phyloP scores from a whole-genome alignment of 2,797 vertebrate genomes.

The Diplodus sargus region DNA sequence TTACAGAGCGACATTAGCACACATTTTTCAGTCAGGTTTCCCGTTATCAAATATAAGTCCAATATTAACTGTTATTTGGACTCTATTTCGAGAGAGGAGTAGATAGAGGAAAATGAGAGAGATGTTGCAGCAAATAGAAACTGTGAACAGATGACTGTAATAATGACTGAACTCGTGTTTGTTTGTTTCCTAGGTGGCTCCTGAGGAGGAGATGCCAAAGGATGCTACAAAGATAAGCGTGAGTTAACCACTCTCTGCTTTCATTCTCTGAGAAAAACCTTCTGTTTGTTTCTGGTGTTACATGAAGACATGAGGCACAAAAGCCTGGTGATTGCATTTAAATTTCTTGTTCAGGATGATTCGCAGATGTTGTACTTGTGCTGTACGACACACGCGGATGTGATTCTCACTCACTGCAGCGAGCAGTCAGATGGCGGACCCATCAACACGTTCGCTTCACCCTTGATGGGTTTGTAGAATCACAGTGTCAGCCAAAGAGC shows the following conservation, averaged over 20 bases:
- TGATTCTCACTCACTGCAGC: constrained; percentile 3
- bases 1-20: background rate
- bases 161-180: background rate
- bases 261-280: constrained; percentile 23
- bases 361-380: constrained; percentile 40
- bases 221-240: constrained; percentile 98
- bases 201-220: constrained; percentile 90
- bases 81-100: background rate
- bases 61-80: background rate
- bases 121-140: no score
- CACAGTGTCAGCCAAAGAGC: constrained; percentile 42
- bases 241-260: constrained; percentile 78
- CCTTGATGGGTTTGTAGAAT: constrained; percentile 41
- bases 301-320: constrained; percentile 32
- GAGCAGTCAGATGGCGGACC: constrained; percentile 15
- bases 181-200: constrained; percentile 84
- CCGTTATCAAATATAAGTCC: background rate
- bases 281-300: constrained; percentile 28
- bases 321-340: constrained; percentile 34
- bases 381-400: constrained; percentile 13
- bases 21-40: background rate
- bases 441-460: constrained; percentile 34
- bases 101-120: no score
- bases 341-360: constrained; percentile 39
- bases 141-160: no score